phyloP scores from a whole-genome alignment of 2,797 vertebrate genomes.

The Falco novaeseelandiae region DNA sequence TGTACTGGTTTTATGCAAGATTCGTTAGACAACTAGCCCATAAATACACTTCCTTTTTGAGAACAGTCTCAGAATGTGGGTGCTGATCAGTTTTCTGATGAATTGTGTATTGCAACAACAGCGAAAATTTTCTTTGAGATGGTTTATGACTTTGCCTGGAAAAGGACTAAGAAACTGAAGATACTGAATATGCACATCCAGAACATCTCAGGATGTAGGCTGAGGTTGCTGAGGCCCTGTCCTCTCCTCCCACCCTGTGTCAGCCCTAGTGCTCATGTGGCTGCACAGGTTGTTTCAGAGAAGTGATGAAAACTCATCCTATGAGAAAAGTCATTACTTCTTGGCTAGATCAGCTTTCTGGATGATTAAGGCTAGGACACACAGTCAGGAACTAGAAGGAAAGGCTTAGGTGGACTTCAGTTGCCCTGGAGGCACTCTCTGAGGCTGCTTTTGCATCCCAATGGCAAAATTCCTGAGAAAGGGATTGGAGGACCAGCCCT shows the following conservation, averaged over 20 bases:
- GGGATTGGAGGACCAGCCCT: not conserved
- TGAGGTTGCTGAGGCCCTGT: not conserved
- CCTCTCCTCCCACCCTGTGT: not conserved
- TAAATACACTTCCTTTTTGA: not conserved
- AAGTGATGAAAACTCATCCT: not conserved
- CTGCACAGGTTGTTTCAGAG: not conserved
- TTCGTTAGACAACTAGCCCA: not conserved
- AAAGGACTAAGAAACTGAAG: not conserved
- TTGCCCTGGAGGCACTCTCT: not conserved
- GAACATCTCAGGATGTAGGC: not conserved
- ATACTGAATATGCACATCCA: not conserved
- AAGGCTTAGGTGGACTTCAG: not conserved
- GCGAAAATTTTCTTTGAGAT: conserved; percentile 10
- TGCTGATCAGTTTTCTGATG: conserved; percentile 26
- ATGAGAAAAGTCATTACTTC: not conserved
- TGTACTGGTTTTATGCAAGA: not conserved
- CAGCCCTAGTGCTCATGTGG: not conserved
- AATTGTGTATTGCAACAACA: conserved; percentile 27
- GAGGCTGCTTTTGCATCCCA: not conserved
- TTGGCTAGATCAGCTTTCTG: not conserved
- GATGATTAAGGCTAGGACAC: not conserved
- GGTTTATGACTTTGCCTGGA: not conserved
- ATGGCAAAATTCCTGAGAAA: not conserved
- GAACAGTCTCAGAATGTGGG: not conserved
- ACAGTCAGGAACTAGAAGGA: not conserved